phyloP scores from a whole-genome alignment of 23 tunicate species.

The Halocynthia roretzi region DNA sequence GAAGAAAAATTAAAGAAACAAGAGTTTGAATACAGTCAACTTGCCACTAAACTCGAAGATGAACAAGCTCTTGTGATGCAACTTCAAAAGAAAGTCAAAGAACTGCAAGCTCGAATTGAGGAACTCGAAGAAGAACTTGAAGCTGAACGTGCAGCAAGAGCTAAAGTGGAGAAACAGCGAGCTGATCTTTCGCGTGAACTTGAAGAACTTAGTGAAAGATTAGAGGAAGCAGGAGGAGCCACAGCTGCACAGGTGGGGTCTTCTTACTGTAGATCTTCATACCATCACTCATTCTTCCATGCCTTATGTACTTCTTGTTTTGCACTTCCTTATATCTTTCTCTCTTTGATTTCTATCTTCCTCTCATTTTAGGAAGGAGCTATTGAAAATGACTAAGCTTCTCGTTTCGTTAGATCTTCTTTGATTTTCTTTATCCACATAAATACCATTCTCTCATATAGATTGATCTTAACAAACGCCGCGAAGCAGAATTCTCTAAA shows the following conservation, averaged over 20 bases:
- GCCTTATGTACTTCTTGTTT: too few relatives aligned
- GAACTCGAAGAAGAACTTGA: constrained; percentile 56
- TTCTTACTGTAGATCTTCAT: too few relatives aligned
- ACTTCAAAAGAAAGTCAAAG: constrained; percentile 93
- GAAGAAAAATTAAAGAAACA: constrained; percentile 87
- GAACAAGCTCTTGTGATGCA: constrained; percentile 89
- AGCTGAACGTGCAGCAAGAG: too few relatives aligned
- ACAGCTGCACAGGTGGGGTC: constrained; percentile 43
- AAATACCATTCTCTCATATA: not conserved
- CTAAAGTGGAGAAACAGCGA: constrained; percentile 27
- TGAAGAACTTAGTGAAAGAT: constrained; percentile 47
- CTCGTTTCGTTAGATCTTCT: too few relatives aligned
- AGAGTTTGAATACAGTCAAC: constrained; percentile 93
- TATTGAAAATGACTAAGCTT: too few relatives aligned
- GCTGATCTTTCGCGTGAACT: constrained; percentile 41
- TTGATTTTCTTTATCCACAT: too few relatives aligned
- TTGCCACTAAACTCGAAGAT: constrained; percentile 90
- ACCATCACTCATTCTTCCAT: too few relatives aligned
- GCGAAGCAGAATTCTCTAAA: constrained; percentile 41
- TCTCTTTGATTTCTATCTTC: too few relatives aligned
- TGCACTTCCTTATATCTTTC: too few relatives aligned
- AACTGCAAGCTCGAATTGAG: constrained; percentile 74
- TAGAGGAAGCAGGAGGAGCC: constrained; percentile 48
- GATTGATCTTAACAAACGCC: constrained; percentile 37
- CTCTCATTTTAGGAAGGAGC: too few relatives aligned